Percentiles rank a stretch among this genome's conserved stretches.
These are phyloP conservation scores for Ceratosolen fusciceps DNA, from an alignment of 1,140 invertebrate species.

Conservation along the genomic window DNA sequence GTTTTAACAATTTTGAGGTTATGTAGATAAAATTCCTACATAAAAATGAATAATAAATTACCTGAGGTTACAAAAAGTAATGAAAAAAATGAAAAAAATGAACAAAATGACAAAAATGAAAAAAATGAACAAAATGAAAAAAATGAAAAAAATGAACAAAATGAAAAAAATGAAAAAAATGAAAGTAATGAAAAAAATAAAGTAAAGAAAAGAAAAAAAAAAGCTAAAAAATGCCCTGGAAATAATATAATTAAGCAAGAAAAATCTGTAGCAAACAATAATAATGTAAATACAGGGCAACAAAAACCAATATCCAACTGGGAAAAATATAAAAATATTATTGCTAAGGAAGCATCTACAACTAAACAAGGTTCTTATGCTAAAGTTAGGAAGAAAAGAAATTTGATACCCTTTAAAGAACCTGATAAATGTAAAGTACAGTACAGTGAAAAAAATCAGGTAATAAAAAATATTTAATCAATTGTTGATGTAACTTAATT, in stretches of 20 bases:
- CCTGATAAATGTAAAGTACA: not conserved
- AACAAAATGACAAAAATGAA: too few relatives aligned
- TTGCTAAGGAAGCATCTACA: slow-evolving; percentile 40
- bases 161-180: too few relatives aligned
- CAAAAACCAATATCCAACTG: slow-evolving; percentile 60
- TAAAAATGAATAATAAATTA: not conserved
- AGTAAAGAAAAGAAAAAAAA: too few relatives aligned
- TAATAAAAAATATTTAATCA: slow-evolving; percentile 33
- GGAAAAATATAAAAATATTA: slow-evolving; percentile 57
- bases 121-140: too few relatives aligned
- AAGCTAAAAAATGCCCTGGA: not conserved
- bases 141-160: too few relatives aligned
- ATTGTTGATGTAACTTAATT: not conserved
- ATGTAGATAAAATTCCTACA: not conserved
- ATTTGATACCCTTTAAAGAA: slow-evolving; percentile 6
- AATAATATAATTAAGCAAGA: not conserved
- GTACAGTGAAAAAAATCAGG: not conserved
- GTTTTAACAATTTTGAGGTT: slow-evolving; percentile 12
- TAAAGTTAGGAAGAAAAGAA: slow-evolving; percentile 44
- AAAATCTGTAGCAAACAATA: not conserved
- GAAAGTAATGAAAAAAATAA: too few relatives aligned
- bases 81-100: too few relatives aligned
- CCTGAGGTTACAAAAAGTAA: slow-evolving; percentile 22
- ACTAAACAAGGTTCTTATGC: slow-evolving; percentile 3
- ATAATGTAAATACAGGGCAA: slow-evolving; percentile 24